phyloP scores from a whole-genome alignment of 2,113 vertebrate genomes.

The Bubo bubo region DNA sequence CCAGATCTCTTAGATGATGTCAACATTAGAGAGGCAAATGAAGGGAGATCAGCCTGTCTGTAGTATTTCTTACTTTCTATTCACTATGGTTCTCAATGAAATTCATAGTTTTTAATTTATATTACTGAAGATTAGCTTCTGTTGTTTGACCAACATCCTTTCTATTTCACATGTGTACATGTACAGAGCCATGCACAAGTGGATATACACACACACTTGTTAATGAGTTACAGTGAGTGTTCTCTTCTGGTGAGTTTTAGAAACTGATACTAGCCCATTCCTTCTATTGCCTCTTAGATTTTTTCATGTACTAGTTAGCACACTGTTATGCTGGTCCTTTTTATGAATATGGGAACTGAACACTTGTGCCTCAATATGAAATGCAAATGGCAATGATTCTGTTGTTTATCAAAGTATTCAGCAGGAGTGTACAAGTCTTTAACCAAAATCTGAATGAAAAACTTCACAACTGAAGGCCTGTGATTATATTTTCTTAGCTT shows the following conservation, averaged over 20 bases:
- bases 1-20: not conserved
- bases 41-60: not conserved
- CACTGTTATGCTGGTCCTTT: not conserved
- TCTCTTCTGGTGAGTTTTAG: not conserved
- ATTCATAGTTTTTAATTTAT: not conserved
- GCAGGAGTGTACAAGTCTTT: not conserved
- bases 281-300: not conserved
- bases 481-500: not conserved
- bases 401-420: not conserved
- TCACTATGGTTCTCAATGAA: not conserved
- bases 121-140: not conserved
- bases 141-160: not conserved
- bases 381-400: not conserved
- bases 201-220: not conserved
- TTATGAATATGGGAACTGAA: not conserved
- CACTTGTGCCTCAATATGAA: not conserved
- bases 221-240: not conserved
- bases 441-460: not conserved
- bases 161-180: accelerated
- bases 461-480: not conserved
- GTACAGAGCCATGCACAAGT: not conserved
- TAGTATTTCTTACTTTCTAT: not conserved
- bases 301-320: not conserved
- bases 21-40: not conserved
- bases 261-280: not conserved